Evolutionary conservation across 2,888 invertebrate genomes (phyloP), one percentile per base, ranked within the genome.

Genomic region (Agrochola litura): DNA sequence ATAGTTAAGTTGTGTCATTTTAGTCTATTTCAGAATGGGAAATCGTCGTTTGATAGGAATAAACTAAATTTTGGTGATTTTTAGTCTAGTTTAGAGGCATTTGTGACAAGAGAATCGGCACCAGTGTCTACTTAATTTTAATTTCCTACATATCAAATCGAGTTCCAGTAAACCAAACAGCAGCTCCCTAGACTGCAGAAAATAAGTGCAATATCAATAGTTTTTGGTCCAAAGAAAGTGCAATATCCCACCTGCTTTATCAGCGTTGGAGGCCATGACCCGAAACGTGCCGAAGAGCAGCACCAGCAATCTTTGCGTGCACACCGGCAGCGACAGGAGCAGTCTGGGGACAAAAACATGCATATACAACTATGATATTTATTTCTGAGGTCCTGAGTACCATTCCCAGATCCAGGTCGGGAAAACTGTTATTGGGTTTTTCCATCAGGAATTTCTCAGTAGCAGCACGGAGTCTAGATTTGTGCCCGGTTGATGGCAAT

Each of bases 271-370:
- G 41, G 99, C 99, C 94, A 99, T 99, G 88, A 99, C 99, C 90
- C 99, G 98, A 97, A 99, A 99, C 91, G 99, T 99, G 88, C 99
- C 99, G 96, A 99, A 99, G 82, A 99, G 97, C 88, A 99, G 97
- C 90, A 99, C 99, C 92, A 99, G 96, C 88, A 99, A 97, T 93
- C 99, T 98, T 97, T 99, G 99, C 86, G 99, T 99, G 94, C 98
- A 98, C 78, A 98, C 97, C 73, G 99, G 99, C 95, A 99, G 97
- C 90, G 99, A 98, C 89, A 98, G 97, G 89, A 99, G 98, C 94
- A 99, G 97, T 96, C 99, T 99, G 97, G 64, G 94, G 79, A 92
- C 89, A 95, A 92, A 79, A 68, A 70, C 22, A 30, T 25, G 12
- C 25, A 43, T 74, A 73, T 46, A 58, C 14, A 68, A 58, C 10